Evolutionary conservation across 1,140 invertebrate genomes (phyloP), one percentile per base, ranked within the genome.

Genomic region (Scylla paramamosain): DNA sequence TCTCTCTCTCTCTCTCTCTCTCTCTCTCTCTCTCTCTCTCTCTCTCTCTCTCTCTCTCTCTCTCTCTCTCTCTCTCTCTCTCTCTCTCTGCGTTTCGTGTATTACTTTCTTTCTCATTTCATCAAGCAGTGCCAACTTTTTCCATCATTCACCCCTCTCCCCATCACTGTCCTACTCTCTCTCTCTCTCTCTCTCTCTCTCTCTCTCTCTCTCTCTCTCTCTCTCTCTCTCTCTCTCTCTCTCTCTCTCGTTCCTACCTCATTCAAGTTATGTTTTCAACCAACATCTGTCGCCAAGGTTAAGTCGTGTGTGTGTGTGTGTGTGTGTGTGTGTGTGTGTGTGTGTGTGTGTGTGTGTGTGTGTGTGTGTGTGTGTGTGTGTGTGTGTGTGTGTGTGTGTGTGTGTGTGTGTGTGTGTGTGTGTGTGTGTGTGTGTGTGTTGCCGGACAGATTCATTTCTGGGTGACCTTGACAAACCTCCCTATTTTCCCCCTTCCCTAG

Each of bases 321-420:
- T 77, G 67, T 77, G 67, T n/a, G 67, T 77, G 67, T 77, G 67
- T 77, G 67, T 77, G 67, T 77, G 67, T 77, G 67, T 77, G 67
- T n/a, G 67, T 77, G 67, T 25, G 16, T n/a, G 67, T 77, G 67
- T 59, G 67, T 77, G 67, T 77, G 16, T 77, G 48, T 52, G 48
- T 52, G 6, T 52, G 48, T 52, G 48, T 52, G 48, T 52, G 48
- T 52, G 48, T 52, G 59, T 67, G 59, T 67, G 59, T 67, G 59
- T 67, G 59, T 67, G 59, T 20, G 67, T 77, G 67, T 77, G 67
- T 77, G 67, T 77, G 67, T 77, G 67, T 77, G 67, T 77, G 67
- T 77, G n/a, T 77, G 67, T 77, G 67, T n/a, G 67, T 77, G 67
- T 77, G 67, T 77, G 67, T 77, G 67, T 77, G 67, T 77, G 67